Evolutionary conservation across 2,888 invertebrate genomes (phyloP), one percentile per base, ranked within the genome.

Genomic region (Drosophila melanosoma): DNA sequence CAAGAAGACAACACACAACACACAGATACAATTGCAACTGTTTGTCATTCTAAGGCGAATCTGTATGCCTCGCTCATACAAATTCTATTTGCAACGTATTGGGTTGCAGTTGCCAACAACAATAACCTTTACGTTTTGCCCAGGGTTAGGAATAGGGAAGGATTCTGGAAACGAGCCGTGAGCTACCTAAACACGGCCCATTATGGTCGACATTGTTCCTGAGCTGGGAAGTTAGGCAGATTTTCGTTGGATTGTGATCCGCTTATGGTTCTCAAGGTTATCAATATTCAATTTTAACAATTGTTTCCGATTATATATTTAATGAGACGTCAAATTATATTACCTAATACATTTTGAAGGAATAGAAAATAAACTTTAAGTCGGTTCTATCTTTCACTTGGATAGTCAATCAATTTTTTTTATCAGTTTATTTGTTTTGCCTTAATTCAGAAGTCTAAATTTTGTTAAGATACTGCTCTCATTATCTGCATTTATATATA

Each of bases 31-130:
- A 85, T 81, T 90, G 89, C 89, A 86, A 89, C 76, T 76, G 89
- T 83, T 75, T 86, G 74, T 81, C 64, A 69, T 70, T 69, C 75
- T 87, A 89, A 90, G 89, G 87, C 84, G 87, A 83, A 87, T 83
- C 78, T 74, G 64, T 84, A 90, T 83, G 89, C 80, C 51, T 42
- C 45, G 59, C 42, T 51, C 66, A 83, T 90, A 89, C 81, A 81
- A 86, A 72, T 70, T 76, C 54, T 58, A 76, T 90, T 86, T 83
- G 72, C 74, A 56, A 61, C 33, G 54, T 54, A 76, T 74, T 74
- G 51, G 61, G 68, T 81, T 82, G 71, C 76, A 82, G 36, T 60
- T 69, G 26, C 33, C 57, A 20, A 8, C 20, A 70, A 75, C 52
- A 63, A 70, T 38, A 74, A 79, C 57, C 54, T 57, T 73, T 69